These are phyloP conservation scores for Lynx canadensis DNA, from an alignment of 2,113 vertebrate species.

Conservation along the genomic window DNA sequence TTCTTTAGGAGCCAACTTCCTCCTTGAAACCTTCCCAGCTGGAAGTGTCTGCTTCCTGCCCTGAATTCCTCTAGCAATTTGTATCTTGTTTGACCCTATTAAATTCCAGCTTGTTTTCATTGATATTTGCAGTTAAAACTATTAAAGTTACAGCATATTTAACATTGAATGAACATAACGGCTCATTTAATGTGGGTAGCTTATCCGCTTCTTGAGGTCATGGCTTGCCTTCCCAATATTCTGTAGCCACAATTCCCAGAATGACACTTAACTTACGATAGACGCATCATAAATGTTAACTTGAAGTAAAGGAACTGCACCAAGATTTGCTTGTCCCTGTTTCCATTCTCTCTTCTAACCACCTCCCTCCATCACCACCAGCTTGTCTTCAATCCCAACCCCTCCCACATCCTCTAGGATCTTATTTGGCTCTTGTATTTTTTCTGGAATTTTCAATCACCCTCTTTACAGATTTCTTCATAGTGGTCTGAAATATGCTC, in stretches of 20 bases:
- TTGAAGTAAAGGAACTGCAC: background rate
- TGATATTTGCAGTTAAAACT: constrained; percentile 34
- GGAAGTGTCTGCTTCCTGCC: background rate
- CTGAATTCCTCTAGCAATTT: background rate
- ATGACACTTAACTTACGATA: background rate
- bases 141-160: constrained; percentile 18
- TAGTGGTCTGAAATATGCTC: background rate
- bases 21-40: background rate
- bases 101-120: constrained; percentile 40
- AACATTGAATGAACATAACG: background rate
- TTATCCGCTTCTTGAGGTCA: background rate
- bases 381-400: background rate
- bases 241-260: background rate
- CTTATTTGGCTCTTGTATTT: background rate
- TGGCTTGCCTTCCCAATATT: background rate
- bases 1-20: background rate
- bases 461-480: background rate
- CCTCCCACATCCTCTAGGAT: background rate
- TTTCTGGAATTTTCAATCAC: background rate
- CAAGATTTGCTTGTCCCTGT: background rate
- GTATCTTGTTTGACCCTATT: constrained; percentile 17
- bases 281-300: background rate
- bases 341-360: background rate
- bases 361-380: background rate
- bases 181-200: background rate